These are phyloP conservation scores for Chironex yamaguchii DNA, from an alignment of 30 jellyfish, hydroid and myxozoan species.

Conservation along the genomic window DNA sequence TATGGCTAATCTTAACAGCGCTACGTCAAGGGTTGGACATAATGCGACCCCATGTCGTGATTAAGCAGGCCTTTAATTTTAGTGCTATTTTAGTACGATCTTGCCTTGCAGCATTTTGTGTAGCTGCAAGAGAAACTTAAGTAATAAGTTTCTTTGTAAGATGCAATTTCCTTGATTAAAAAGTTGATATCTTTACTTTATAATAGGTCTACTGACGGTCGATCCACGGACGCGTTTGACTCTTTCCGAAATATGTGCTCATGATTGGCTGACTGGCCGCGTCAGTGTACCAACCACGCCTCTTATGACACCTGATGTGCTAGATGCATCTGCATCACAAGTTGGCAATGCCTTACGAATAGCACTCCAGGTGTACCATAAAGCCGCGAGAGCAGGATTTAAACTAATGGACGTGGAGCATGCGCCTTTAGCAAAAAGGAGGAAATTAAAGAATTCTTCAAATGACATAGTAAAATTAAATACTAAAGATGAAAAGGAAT, in stretches of 20 bases:
- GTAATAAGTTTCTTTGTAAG: no score
- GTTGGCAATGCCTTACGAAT: slow-evolving; percentile 96
- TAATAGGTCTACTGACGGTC: slow-evolving; percentile 89
- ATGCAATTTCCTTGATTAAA: not conserved
- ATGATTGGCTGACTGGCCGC: slow-evolving; percentile 98
- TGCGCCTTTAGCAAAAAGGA: slow-evolving; percentile 98
- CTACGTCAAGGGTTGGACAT: no score
- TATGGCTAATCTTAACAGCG: no score
- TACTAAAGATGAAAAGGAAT: not conserved
- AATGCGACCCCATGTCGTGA: no score
- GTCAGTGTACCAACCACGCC: slow-evolving; percentile 97
- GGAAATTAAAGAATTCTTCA: slow-evolving; percentile 87
- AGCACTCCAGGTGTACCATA: slow-evolving; percentile 95
- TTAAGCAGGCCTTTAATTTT: no score
- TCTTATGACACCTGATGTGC: slow-evolving; percentile 91
- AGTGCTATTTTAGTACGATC: no score
- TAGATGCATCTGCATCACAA: slow-evolving; percentile 86
- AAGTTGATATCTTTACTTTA: not conserved
- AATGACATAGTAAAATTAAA: slow-evolving; percentile 15
- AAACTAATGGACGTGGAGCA: slow-evolving; percentile 96
- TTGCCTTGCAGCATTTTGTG: no score
- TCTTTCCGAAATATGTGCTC: slow-evolving; percentile 77
- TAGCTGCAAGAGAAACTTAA: no score
- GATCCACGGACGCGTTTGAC: slow-evolving; percentile 92
- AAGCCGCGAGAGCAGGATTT: slow-evolving; percentile 95